Conservation (phyloP, 23 tunicate genomes). For the Clavelina lepadiformis region DNA sequence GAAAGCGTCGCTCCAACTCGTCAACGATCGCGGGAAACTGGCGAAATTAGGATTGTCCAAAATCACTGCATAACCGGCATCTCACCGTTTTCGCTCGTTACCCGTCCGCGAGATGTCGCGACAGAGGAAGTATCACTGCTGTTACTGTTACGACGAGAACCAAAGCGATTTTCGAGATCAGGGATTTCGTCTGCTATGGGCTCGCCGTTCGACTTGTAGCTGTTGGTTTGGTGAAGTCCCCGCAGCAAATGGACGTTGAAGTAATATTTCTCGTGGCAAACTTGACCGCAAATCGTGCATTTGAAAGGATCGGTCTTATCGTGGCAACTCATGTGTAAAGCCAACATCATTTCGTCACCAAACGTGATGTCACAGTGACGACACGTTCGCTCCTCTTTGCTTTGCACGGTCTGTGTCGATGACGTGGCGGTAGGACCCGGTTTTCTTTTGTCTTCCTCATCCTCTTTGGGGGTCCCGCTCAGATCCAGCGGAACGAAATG, state of each 20-base stretch:
- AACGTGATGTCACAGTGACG: conserved; percentile 77
- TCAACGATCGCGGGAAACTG: too few species aligned
- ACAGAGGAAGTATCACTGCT: not conserved
- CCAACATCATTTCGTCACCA: conserved; percentile 93
- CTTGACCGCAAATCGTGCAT: conserved; percentile 92
- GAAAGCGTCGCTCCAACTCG: too few species aligned
- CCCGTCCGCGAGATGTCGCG: not conserved
- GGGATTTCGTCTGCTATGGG: not conserved
- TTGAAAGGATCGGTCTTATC: conserved; percentile 77
- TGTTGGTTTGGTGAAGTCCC: conserved; percentile 70
- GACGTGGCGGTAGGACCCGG: conserved; percentile 10
- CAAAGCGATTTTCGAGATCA: not conserved
- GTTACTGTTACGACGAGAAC: conserved; percentile 29
- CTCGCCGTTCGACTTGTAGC: not conserved
- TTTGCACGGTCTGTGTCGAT: conserved; percentile 32
- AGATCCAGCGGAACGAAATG: conserved; percentile 35
- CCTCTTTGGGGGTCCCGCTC: conserved; percentile 50
- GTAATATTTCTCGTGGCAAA: conserved; percentile 88
- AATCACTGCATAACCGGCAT: not conserved
- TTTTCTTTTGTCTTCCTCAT: not conserved
- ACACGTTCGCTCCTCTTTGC: conserved; percentile 34
- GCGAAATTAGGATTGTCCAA: too few species aligned
- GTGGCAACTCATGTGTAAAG: conserved; percentile 96
- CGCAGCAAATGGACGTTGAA: conserved; percentile 91
- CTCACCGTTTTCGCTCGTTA: not conserved